Conservation (phyloP, 2,797 vertebrate genomes). For the Leucoraja ocellata region DNA sequence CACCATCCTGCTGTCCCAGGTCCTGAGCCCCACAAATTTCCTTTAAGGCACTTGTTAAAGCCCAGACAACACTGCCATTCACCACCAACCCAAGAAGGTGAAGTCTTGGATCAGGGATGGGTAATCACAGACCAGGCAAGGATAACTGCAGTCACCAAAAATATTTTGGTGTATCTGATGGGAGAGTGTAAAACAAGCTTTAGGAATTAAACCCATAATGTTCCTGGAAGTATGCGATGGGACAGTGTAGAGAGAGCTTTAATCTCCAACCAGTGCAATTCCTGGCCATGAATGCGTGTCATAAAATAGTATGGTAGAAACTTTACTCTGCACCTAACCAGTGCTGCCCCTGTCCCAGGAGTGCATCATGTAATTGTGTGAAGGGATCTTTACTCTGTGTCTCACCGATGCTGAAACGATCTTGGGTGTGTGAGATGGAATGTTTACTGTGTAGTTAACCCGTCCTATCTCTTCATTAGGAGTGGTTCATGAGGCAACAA, state of each 20-base stretch:
- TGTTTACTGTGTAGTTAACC: background rate
- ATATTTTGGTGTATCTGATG: too few species aligned
- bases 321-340: background rate
- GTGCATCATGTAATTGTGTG: background rate
- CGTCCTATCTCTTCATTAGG: background rate
- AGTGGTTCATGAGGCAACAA: background rate
- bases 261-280: too few species aligned
- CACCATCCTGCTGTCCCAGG: too few species aligned
- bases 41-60: background rate
- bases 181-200: background rate
- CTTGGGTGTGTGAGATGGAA: background rate
- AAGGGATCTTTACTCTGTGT: background rate
- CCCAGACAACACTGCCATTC: too few species aligned
- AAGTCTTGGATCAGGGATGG: background rate
- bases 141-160: too few species aligned
- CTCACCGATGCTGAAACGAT: background rate
- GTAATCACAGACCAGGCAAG: background rate
- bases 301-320: too few species aligned
- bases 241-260: too few species aligned
- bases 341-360: background rate
- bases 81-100: background rate
- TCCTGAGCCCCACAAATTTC: too few species aligned
- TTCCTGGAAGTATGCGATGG: too few species aligned
- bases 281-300: too few species aligned
- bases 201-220: too few species aligned